A percentile compares a stretch with the other conserved stretches of the same genome.
phyloP scores from a whole-genome alignment of 2,888 invertebrate species.

The Dynastes tityus region DNA sequence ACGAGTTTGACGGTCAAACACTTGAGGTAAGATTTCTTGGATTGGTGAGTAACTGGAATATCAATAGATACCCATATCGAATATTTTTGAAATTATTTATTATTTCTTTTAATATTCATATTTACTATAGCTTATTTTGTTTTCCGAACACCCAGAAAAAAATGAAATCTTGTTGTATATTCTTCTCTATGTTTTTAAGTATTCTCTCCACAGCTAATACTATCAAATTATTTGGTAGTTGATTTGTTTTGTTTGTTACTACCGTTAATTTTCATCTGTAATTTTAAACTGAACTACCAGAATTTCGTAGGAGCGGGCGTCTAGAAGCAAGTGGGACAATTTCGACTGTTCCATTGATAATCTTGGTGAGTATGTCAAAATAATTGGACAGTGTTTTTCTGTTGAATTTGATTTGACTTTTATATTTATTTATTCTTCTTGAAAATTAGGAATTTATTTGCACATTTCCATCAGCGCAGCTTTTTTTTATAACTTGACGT shows the following conservation, averaged over 20 bases:
- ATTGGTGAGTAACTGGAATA: constrained; percentile 48
- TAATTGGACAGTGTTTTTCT: constrained; percentile 44
- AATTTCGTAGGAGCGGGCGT: constrained; percentile 69
- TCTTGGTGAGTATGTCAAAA: constrained; percentile 81
- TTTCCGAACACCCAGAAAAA: not conserved
- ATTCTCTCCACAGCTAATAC: constrained; percentile 51
- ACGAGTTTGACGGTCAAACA: constrained; percentile 72
- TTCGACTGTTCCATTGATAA: constrained; percentile 86
- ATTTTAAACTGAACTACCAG: constrained; percentile 58
- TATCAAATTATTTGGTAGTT: constrained; percentile 42
- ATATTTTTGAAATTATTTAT: constrained; percentile 31
- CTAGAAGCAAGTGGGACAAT: constrained; percentile 88
- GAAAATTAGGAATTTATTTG: not conserved
- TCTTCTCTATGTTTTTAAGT: constrained; percentile 36
- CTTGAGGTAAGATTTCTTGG: constrained; percentile 64
- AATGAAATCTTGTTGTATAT: constrained; percentile 25
- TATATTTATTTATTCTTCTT: constrained; percentile 12
- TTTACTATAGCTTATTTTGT: no score
- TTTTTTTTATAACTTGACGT: no score
- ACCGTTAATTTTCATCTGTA: constrained; percentile 43
- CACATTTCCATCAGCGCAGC: not conserved
- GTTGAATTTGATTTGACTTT: constrained; percentile 20
- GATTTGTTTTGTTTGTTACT: constrained; percentile 45
- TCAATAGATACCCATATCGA: constrained; percentile 14
- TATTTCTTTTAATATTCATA: constrained; percentile 11